Conservation (phyloP, 2,888 invertebrate species). For the Heliconius erato region DNA sequence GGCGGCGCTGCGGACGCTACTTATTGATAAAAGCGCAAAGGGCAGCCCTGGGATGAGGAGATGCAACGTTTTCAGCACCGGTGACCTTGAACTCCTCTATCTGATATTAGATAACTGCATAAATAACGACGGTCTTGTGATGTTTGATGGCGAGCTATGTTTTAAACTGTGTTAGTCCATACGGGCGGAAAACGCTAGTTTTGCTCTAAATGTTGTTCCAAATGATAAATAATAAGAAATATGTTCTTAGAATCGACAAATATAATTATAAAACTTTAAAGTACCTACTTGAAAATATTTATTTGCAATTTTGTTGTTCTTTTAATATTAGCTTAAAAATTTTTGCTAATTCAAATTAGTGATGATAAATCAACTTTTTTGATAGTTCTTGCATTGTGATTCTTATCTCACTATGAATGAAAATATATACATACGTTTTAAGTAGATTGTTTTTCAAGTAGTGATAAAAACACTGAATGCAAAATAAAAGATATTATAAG, state of each 20-base stretch:
- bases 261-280: not conserved
- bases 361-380: slow-evolving; percentile 9
- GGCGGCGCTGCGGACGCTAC: slow-evolving; percentile 72
- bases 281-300: not conserved
- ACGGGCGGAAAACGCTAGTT: slow-evolving; percentile 31
- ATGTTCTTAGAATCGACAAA: not conserved
- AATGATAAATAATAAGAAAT: slow-evolving; percentile 20
- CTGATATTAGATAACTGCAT: slow-evolving; percentile 77
- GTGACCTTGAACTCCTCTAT: slow-evolving; percentile 82
- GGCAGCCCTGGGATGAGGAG: slow-evolving; percentile 59
- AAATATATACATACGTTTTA: not conserved
- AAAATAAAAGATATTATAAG: not conserved
- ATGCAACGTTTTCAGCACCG: slow-evolving; percentile 66
- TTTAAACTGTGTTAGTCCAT: slow-evolving; percentile 13
- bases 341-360: slow-evolving; percentile 20
- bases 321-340: too few species aligned
- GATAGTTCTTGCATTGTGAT: slow-evolving; percentile 4
- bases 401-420: not conserved
- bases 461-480: not conserved
- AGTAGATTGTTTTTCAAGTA: not conserved
- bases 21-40: slow-evolving; percentile 83
- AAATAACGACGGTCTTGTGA: slow-evolving; percentile 48
- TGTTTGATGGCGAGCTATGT: slow-evolving; percentile 14
- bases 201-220: slow-evolving; percentile 20
- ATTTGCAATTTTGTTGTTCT: too few species aligned